phyloP scores from a whole-genome alignment of 2,113 vertebrate species.

The Percina caprodes region DNA sequence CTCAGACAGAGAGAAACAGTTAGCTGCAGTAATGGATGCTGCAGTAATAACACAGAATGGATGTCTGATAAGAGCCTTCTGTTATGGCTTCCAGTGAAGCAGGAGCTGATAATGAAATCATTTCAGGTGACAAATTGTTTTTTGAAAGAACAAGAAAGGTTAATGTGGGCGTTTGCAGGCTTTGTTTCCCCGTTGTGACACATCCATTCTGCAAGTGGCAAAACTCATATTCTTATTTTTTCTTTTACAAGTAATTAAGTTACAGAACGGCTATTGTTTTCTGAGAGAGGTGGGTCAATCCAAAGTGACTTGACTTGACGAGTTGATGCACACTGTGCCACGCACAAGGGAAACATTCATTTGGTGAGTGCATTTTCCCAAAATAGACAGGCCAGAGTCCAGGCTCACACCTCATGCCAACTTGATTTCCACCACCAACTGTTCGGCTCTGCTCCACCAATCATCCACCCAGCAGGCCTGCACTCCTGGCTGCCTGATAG shows the following conservation, averaged over 20 bases:
- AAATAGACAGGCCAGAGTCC: background rate
- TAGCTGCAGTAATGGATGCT: conserved; percentile 11
- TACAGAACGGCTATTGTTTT: conserved; percentile 55
- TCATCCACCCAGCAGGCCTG: background rate
- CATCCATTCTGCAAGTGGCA: conserved; percentile 56
- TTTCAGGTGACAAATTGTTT: conserved; percentile 64
- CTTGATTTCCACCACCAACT: background rate
- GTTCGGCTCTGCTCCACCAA: background rate
- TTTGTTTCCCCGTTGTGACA: conserved; percentile 10
- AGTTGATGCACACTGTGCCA: background rate
- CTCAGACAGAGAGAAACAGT: conserved; percentile 18
- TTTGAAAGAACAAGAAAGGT: conserved; percentile 66
- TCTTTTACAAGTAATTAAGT: conserved; percentile 50
- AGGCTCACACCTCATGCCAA: conserved; percentile 2
- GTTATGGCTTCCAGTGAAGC: conserved; percentile 48
- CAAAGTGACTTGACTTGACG: conserved; percentile 21
- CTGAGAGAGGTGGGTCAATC: conserved; percentile 26
- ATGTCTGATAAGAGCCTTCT: conserved; percentile 63
- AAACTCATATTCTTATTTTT: conserved; percentile 35
- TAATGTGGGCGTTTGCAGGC: conserved; percentile 58
- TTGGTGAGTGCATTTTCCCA: conserved; percentile 23
- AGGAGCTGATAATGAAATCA: conserved; percentile 65
- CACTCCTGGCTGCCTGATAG: background rate
- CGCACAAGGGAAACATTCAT: background rate
- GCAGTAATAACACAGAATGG: conserved; percentile 43